Conservation (phyloP, 1,140 invertebrate genomes). For the Leptinotarsa texana region DNA sequence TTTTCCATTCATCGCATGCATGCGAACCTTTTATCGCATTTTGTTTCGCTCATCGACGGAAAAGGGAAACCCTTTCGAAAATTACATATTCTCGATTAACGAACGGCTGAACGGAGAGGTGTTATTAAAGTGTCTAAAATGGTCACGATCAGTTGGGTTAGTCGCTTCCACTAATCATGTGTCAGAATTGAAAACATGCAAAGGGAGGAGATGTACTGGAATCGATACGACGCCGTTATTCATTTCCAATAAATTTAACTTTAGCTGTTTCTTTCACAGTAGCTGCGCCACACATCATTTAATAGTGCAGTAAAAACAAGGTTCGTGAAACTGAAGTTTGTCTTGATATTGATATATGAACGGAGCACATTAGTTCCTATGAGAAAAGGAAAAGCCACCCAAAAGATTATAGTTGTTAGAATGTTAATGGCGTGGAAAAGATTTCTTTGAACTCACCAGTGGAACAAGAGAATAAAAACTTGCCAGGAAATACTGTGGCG, state of each 20-base stretch:
- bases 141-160: slow-evolving; percentile 36
- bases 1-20: neutral
- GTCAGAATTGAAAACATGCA: slow-evolving; percentile 38
- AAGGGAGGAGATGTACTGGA: slow-evolving; percentile 31
- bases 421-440: no score
- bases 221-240: slow-evolving; percentile 20
- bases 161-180: slow-evolving; percentile 36
- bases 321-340: no score
- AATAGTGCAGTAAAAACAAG: neutral
- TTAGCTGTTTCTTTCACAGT: neutral
- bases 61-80: neutral
- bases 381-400: no score
- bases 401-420: no score
- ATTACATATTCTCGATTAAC: slow-evolving; percentile 29
- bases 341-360: no score
- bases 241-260: slow-evolving; percentile 18
- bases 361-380: no score
- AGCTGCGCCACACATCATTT: neutral
- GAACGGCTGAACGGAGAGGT: slow-evolving; percentile 33
- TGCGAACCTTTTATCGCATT: neutral
- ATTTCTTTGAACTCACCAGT: no score
- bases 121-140: slow-evolving; percentile 38
- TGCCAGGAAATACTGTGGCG: no score
- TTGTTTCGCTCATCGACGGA: neutral
- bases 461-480: no score